Evolutionary conservation across 1,140 invertebrate species (phyloP), one percentile per base, ranked within the genome.

Genomic region (Diploscapter pachys): DNA sequence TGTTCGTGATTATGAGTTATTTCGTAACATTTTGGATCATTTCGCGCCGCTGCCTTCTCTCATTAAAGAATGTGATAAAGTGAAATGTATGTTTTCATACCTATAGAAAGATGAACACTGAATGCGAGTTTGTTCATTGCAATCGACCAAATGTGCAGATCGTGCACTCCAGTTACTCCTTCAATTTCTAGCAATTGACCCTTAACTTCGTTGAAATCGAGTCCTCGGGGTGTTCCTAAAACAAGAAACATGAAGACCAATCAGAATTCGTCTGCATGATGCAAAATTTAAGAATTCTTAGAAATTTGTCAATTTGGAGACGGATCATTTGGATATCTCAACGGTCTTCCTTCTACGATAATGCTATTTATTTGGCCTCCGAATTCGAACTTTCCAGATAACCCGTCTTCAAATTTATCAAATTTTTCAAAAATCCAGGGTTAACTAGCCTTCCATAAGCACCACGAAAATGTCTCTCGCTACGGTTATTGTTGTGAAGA

Each of bases 71-170:
- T 1, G 31, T 31, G 31, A 31, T 31, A 31, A 1, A 31, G 31
- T 31, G 31, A 31, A 31, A 31, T 31, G 31, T 31, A 31, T 31
- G 31, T 31, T 31, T 31, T 31, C 77, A 62, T 2, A 78, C 76
- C 72, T 3, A 79, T n/a, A 13, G 76, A 67, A 63, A 80, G 59
- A 79, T 80, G 77, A 48, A 80, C 77, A 53, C 61, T 71, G 11
- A 77, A 57, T n/a, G 78, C 75, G 8, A 64, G 71, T 89, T 96
- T 97, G 87, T 96, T 93, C 81, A 96, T 89, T 63, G 93, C 96
- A 4, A 98, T 89, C 4, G 93, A 94, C 96, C 95, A 98, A 83
- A 98, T 93, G 81, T 94, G 89, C 61, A 98, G 89, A 88, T 97
- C 96, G 86, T 98, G 96, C 4, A 97, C 91, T 81, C 92, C 91